Evolutionary conservation across 2,888 invertebrate genomes (phyloP).

Genomic region (Hirtodrosophila cameraria): DNA sequence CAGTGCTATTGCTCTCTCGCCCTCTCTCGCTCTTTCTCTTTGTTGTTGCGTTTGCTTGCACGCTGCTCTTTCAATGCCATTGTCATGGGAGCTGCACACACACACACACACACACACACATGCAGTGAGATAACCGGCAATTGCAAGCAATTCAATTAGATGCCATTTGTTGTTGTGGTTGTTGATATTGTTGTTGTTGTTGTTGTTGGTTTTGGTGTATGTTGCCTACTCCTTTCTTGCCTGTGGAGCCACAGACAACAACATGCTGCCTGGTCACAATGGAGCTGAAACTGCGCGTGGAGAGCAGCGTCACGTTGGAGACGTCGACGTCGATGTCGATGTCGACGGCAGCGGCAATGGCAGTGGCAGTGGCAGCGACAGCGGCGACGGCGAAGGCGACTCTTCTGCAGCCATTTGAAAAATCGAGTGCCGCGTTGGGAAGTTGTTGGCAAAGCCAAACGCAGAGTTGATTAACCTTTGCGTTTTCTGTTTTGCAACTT

Average conservation of each 20-base stretch:
- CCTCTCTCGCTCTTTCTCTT: conserved; percentile 13
- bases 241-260: conserved; percentile 73
- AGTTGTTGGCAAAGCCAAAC: conserved; percentile 59
- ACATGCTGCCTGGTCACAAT: conserved; percentile 26
- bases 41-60: conserved; percentile 31
- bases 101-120: background rate
- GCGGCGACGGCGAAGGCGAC: conserved; percentile 41
- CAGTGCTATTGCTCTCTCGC: conserved; percentile 7
- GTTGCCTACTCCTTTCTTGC: conserved; percentile 51
- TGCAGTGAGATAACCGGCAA: conserved; percentile 44
- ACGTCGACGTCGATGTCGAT: conserved; percentile 3
- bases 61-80: conserved; percentile 75
- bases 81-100: conserved; percentile 68
- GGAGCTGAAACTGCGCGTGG: conserved; percentile 50
- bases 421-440: conserved; percentile 53
- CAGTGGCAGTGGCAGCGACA: too few relatives aligned
- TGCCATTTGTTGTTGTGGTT: conserved; percentile 50
- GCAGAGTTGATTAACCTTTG: conserved; percentile 83
- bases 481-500: conserved; percentile 79
- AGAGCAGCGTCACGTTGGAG: conserved; percentile 12
- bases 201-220: conserved; percentile 22
- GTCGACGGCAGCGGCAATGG: conserved; percentile 51
- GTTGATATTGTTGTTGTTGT: conserved; percentile 23
- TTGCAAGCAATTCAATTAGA: conserved; percentile 78
- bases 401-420: conserved; percentile 53